Conservation (phyloP, 2,797 vertebrate species). For the Molossus molossus region DNA sequence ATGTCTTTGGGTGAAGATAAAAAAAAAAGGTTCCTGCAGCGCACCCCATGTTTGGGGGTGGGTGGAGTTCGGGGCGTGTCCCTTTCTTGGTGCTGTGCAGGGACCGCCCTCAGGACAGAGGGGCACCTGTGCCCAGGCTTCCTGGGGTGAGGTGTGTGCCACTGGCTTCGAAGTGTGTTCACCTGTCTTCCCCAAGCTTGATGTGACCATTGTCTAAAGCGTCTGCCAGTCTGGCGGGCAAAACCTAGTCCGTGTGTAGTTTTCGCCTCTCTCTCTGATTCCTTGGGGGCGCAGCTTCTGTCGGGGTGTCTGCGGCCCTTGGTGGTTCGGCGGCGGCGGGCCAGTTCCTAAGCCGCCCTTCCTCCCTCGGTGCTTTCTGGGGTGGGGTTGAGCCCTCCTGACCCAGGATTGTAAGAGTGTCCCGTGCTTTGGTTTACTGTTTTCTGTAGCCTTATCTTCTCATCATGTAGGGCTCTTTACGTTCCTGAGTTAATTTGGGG, state of each 20-base stretch:
- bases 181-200: no score
- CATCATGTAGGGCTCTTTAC: accelerated
- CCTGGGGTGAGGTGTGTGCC: accelerated
- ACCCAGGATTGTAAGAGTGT: not conserved
- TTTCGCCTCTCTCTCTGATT: not conserved
- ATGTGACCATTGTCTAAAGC: accelerated
- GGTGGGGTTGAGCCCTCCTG: not conserved
- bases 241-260: accelerated
- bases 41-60: accelerated
- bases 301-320: accelerated
- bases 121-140: accelerated
- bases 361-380: not conserved
- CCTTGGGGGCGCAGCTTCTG: not conserved
- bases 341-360: accelerated
- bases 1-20: no score
- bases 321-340: not conserved
- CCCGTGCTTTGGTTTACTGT: accelerated
- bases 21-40: no score
- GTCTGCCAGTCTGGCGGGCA: not conserved
- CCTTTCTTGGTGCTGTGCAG: accelerated
- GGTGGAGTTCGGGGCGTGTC: not conserved
- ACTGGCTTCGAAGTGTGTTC: accelerated
- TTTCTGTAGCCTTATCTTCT: no score
- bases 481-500: not conserved
- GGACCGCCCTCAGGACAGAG: not conserved